Conservation (phyloP, 2,113 vertebrate genomes). For the Oenanthe oenanthe region DNA sequence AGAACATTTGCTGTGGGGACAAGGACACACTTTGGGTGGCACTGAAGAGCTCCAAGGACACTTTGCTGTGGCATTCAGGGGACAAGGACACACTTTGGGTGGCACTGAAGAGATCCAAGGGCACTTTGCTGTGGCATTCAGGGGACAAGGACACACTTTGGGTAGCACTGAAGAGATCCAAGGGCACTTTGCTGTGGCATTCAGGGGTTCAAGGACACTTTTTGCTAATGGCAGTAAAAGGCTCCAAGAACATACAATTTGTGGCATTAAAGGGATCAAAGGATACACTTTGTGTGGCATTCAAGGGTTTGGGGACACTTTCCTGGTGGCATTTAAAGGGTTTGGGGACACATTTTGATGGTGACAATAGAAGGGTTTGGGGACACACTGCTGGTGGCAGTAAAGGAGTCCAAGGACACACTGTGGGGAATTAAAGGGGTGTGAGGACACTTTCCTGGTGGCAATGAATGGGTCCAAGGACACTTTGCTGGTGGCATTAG, state of each 20-base stretch:
- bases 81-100: background rate
- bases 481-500: background rate
- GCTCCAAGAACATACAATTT: no score
- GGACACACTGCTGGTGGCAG: rapidly evolving
- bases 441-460: background rate
- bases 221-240: no score
- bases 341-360: background rate
- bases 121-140: background rate
- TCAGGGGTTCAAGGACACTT: background rate
- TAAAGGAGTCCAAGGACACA: background rate
- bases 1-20: background rate
- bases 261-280: rapidly evolving
- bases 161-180: no score
- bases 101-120: background rate
- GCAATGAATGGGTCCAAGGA: rapidly evolving
- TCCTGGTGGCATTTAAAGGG: rapidly evolving
- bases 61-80: background rate
- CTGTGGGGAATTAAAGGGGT: background rate
- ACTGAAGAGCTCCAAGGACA: background rate
- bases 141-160: background rate
- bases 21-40: background rate
- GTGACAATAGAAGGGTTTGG: background rate
- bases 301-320: background rate
- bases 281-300: background rate
- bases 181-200: background rate